Base-by-base conservation (phyloP, 2,113 vertebrate species). In the Excalfactoria chinensis region DNA sequence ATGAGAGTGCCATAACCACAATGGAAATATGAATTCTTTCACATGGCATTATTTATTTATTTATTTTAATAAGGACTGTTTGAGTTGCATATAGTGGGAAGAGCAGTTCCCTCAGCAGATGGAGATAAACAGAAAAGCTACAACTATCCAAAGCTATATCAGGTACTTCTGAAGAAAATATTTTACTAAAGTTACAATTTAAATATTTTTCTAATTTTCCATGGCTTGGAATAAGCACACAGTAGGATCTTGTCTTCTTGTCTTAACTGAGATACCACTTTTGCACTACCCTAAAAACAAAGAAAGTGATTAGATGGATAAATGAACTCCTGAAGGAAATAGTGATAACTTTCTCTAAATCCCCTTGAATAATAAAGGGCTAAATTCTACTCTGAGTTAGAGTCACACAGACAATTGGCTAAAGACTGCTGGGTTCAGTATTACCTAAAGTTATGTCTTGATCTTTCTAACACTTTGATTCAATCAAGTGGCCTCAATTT, bases 151-250 rank as follows among this genome's bases (percentile, higher is more conserved):
- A 84, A 76, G 26, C 11, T 64, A 4, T 35, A 84, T 48, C 28
- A 68, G 68, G 56, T 64, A 80, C 30, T 71, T 83, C 2, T 4
- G 53, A 19, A 63, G 26, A 92, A 83, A 77, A 62, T 51, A 63
- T 84, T 95, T 74, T 68, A 59, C 89, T 71, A 43, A 5, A 73
- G 34, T 48, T 80, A 41, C 18, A 74, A 80, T 90, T 94, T 84
- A 53, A 90, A 55, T 90, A 78, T 85, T 87, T 94, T 89, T 63
- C 44, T 89, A 58, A 60, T 51, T 44, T 74, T 77, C n/a, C 48
- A 43, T 40, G 15, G 77, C 69, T 86, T 88, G 41, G n/a, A 77
- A 67, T 48, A 88, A 89, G 80, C 14, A 85, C 25, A 59, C 37
- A 60, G 68, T 11, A 53, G 20, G 22, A 21, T 62, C 62, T 88